Percentiles rank a stretch among this genome's conserved stretches.
These are phyloP conservation scores for Tringa solitaria DNA, from an alignment of 2,113 vertebrate species.

Conservation along the genomic window DNA sequence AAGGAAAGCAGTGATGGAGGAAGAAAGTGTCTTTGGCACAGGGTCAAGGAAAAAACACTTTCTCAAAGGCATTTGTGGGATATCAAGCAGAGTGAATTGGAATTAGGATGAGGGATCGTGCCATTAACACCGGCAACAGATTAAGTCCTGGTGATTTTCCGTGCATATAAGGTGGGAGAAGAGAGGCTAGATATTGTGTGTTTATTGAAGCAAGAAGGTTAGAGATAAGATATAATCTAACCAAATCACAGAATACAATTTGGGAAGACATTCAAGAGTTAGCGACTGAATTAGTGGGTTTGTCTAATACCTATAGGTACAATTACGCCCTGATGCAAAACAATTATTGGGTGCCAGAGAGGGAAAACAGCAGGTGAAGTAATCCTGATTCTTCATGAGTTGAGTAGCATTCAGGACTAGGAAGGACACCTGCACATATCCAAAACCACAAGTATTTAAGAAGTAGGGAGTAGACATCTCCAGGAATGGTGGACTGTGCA, in stretches of 20 bases:
- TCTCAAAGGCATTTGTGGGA: constrained; percentile 43
- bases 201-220: constrained; percentile 48
- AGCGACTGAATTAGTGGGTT: not conserved
- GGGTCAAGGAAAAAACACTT: constrained; percentile 18
- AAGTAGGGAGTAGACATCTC: not conserved
- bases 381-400: not conserved
- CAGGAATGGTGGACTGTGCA: not conserved
- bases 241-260: constrained; percentile 39
- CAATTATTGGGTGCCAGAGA: not conserved
- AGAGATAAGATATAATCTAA: constrained; percentile 51
- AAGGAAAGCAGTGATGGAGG: not conserved
- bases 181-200: constrained; percentile 14
- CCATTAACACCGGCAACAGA: constrained; percentile 9
- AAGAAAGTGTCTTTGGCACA: constrained; percentile 62
- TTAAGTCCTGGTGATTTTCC: constrained; percentile 13
- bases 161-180: not conserved
- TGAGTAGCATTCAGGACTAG: not conserved
- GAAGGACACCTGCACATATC: not conserved
- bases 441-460: not conserved
- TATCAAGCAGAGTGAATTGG: constrained; percentile 23
- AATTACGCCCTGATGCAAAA: not conserved
- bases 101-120: constrained; percentile 27
- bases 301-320: not conserved
- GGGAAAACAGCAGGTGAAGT: not conserved
- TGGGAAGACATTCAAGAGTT: constrained; percentile 6